Evolutionary conservation across 2,113 vertebrate genomes (phyloP), one percentile per base, ranked within the genome.

Genomic region (Deroptyus accipitrinus): DNA sequence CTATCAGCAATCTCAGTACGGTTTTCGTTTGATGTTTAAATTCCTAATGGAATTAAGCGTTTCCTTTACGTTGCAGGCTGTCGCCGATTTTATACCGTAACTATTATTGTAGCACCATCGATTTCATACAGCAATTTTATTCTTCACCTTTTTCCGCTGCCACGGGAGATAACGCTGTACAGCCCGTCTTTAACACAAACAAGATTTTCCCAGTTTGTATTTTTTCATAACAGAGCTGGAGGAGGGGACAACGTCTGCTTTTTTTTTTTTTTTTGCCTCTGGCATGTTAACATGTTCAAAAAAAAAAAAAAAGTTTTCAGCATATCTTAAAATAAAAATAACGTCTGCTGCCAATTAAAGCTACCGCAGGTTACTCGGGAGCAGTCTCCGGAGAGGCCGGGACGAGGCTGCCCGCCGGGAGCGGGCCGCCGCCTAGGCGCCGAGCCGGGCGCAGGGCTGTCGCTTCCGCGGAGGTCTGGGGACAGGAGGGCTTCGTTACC

Each of bases 11-110:
- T 86, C 81, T 91, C 90, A 77, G 30, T 88, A 83, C 11, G 46
- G 35, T 92, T 96, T 96, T 96, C 92, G 86, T 96, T 97, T 96
- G 96, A 96, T 94, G 94, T 88, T 84, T 85, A 79, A 95, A 96
- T 96, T 96, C 96, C 94, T 94, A 48, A 86, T 92, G 93, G 97
- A 97, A 82, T 96, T 92, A 94, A 88, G 75, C 66, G 55, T 95
- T 96, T 95, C 82, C 88, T 91, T 88, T 77, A 91, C 74, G 72
- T 85, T 85, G 67, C 51, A 91, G 80, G 18, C 79, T 39, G 41
- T 75, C 84, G n/a, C 46, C 68, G 82, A 44, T 88, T 93, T 95
- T 37, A 92, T 86, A 90, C 42, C 46, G 5, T 62, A 94, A 94
- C 89, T 92, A 75, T 87, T 94, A 88, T 49, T 57, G 51, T 57